Evolutionary conservation across 1,140 invertebrate genomes (phyloP), one percentile per base, ranked within the genome.

Genomic region (Pygmarrhopalites habei): DNA sequence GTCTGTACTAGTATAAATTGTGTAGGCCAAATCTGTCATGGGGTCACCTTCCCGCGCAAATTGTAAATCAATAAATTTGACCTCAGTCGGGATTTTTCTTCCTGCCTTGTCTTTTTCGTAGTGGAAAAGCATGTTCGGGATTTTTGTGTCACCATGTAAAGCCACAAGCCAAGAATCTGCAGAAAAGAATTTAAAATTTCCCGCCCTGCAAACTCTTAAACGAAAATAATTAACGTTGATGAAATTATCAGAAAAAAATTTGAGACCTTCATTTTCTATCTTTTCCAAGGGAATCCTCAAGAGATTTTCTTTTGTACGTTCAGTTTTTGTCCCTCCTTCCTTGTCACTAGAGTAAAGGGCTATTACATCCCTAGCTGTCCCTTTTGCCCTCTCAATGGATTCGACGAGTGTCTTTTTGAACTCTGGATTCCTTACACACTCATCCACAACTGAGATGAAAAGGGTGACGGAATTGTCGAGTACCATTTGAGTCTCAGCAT

Each of bases 101-200:
- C 58, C 58, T 26, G 70, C 70, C 12, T 70, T 68, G 12, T 77
- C 67, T n/a, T n/a, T n/a, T 3, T 74, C 67, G 59, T 81, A 79
- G 59, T 79, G 78, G 12, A 81, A 79, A 2, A 88, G 70, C 70
- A 87, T 87, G 72, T 88, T 88, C 32, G 84, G 85, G 0, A 81
- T 81, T 86, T 86, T 88, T 30, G 80, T 82, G 73, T 88, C 86
- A 0, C 86, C 86, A 58, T 87, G 85, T 10, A 79, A 80, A 25
- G 87, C 79, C 0, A 84, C 82, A n/a, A 32, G 21, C 52, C 58
- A 65, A 21, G 52, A 43, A 12, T 49, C 47, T 49, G 47, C 21
- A 10, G 21, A 56, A 28, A 56, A 32, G 7, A 56, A 56, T 32
- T 12, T 10, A 14, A 15, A n/a, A 14, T 15, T n/a, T n/a, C n/a